These are phyloP conservation scores for Tenebrosternarchus preto DNA, from an alignment of 2,113 vertebrate species.

Conservation along the genomic window DNA sequence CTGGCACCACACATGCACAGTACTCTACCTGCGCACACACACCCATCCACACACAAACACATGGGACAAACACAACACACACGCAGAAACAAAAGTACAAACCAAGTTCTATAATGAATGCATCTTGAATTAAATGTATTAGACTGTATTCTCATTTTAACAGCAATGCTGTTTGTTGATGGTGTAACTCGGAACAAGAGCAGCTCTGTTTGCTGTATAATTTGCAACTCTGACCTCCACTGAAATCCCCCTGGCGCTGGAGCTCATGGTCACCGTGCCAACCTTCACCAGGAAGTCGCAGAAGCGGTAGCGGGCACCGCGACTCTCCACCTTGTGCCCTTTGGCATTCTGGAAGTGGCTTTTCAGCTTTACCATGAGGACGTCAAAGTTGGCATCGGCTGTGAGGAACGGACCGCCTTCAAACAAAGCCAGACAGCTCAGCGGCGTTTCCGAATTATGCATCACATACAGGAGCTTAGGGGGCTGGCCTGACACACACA, in stretches of 20 bases:
- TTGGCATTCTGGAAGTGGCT: constrained; percentile 98
- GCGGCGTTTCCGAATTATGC: constrained; percentile 94
- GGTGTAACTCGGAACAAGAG: not conserved
- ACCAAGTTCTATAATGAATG: not conserved
- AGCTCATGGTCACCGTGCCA: constrained; percentile 92
- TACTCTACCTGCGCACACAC: constrained; percentile 87
- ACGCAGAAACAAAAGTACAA: not conserved
- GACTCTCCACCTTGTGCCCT: constrained; percentile 95
- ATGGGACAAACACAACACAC: constrained; percentile 76
- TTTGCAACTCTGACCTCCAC: constrained; percentile 81
- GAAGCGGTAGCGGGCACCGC: constrained; percentile 91
- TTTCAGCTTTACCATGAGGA: constrained; percentile 96
- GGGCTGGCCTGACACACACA: constrained; percentile 80
- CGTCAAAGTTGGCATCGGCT: constrained; percentile 94
- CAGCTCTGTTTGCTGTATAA: not conserved
- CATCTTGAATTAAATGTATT: not conserved
- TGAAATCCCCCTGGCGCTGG: constrained; percentile 91
- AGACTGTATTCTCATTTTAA: too few relatives aligned
- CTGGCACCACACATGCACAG: constrained; percentile 91
- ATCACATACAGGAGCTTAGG: constrained; percentile 95
- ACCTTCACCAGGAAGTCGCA: constrained; percentile 96
- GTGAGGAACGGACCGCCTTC: constrained; percentile 90
- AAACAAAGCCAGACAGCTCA: constrained; percentile 93
- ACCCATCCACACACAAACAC: constrained; percentile 29
- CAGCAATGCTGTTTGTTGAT: not conserved